Base-by-base conservation (phyloP, 2,888 invertebrate species). In the Polydrusus cervinus region DNA sequence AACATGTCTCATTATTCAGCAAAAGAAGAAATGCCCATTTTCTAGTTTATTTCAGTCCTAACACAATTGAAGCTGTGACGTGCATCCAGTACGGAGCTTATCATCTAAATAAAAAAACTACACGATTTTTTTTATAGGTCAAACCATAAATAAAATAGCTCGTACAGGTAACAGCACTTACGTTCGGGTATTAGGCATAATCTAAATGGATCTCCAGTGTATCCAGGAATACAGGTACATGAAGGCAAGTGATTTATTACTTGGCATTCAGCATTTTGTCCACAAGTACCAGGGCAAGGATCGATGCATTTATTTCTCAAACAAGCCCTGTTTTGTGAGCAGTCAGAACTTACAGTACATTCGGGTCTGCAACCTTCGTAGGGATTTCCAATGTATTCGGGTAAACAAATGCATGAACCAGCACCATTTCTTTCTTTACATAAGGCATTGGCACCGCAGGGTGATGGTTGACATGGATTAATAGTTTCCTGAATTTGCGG, bases 211-310 rank as follows among this genome's bases (percentile, higher is more conserved):
- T 90, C 89, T 34, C 91, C 91, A 66, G 87, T 87, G 79, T 88
- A 90, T 51, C 89, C 89, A 1, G 86, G 82, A 45, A 88, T 82
- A 80, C 91, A 91, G 30, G 85, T 86, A 82, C 90, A 91, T 18
- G 86, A 81, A 30, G 85, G 84, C 45, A 84, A 77, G 78, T 87
- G 81, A 85, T 86, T 85, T 10, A 89, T 88, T 60, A 89, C 86
- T 79, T 84, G 86, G 82, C 93, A 93, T 78, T 90, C 86, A 13
- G 93, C 88, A 84, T 93, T 93, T 77, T 91, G 90, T 75, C 93
- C 94, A 83, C 94, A 91, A 10, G 89, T 89, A 75, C 90, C 90
- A 1, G 89, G 89, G 65, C 91, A 91, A 30, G 91, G 90, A 83
- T 91, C 89, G 75, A 86, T 84, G 81, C 92, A 92, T 80, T 90